Conservation (phyloP, 2,888 invertebrate genomes). For the Nasonia oneida region DNA sequence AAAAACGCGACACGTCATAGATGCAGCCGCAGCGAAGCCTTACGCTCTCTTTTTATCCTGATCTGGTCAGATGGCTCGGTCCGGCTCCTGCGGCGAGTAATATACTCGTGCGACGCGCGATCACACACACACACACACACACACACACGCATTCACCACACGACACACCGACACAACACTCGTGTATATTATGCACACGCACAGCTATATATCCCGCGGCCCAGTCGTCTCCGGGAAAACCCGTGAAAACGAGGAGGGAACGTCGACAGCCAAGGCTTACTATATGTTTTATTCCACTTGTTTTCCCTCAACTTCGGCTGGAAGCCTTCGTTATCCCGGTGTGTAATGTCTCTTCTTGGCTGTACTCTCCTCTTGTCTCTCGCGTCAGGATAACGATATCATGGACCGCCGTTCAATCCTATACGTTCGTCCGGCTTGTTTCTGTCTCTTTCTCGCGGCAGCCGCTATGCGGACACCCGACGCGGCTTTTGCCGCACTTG, state of each 20-base stretch:
- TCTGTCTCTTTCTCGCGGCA: neutral
- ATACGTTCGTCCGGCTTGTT: neutral
- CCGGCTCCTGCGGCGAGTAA: neutral
- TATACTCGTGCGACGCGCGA: neutral
- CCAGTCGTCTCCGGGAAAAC: conserved; percentile 14
- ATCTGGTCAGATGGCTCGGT: too few species aligned
- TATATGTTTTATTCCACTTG: too few species aligned
- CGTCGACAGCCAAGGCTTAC: neutral
- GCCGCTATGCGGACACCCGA: neutral
- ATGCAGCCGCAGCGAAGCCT: neutral
- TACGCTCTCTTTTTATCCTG: conserved; percentile 31
- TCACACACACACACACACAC: neutral
- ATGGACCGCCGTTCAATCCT: neutral
- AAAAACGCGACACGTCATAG: conserved; percentile 18
- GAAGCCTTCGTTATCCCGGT: too few species aligned
- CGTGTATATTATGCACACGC: neutral
- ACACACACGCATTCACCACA: neutral
- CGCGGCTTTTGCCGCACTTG: conserved; percentile 17
- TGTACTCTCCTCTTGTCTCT: neutral
- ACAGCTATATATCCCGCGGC: neutral
- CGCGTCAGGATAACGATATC: neutral
- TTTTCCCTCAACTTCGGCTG: too few species aligned
- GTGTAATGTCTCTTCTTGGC: neutral
- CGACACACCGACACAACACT: neutral
- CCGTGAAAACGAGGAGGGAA: neutral